A percentile compares a stretch with the other conserved stretches of the same genome.
These are phyloP conservation scores for Clamator glandarius DNA, from an alignment of 2,797 vertebrate genomes.

Conservation along the genomic window DNA sequence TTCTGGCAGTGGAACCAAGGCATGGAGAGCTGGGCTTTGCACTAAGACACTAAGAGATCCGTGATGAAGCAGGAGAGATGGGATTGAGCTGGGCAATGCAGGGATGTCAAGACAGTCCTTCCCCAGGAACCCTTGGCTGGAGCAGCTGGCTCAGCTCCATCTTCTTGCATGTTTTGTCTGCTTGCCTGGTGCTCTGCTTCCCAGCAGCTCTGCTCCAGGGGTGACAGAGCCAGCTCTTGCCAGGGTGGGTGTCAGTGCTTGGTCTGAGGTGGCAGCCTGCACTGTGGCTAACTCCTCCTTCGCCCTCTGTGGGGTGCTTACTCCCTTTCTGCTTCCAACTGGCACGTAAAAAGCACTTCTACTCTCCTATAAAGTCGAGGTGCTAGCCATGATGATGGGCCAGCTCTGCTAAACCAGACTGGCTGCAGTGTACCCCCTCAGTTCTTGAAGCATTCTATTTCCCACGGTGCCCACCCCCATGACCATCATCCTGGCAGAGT, in stretches of 20 bases:
- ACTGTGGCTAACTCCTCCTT: no score
- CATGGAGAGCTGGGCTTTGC: neutral
- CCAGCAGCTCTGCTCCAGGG: neutral
- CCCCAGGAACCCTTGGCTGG: accelerated
- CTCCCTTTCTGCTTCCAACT: accelerated
- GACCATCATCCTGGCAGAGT: neutral
- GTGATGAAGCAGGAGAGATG: neutral
- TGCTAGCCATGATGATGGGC: accelerated
- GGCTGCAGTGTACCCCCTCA: no score
- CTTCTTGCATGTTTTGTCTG: neutral
- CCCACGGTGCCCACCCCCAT: accelerated
- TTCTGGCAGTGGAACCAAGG: neutral
- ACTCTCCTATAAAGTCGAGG: accelerated
- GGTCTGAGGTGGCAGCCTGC: neutral
- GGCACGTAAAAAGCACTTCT: neutral
- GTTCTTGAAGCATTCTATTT: neutral
- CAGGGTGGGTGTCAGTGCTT: neutral
- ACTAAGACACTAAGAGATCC: accelerated
- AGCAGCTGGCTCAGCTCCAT: neutral
- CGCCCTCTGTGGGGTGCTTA: accelerated
- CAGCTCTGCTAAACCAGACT: neutral
- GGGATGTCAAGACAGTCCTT: neutral
- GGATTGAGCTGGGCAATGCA: neutral
- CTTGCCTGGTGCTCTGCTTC: neutral
- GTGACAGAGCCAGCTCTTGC: accelerated